These are phyloP conservation scores for Spinus olivaceus DNA, from an alignment of 2,797 vertebrate genomes.

Conservation along the genomic window DNA sequence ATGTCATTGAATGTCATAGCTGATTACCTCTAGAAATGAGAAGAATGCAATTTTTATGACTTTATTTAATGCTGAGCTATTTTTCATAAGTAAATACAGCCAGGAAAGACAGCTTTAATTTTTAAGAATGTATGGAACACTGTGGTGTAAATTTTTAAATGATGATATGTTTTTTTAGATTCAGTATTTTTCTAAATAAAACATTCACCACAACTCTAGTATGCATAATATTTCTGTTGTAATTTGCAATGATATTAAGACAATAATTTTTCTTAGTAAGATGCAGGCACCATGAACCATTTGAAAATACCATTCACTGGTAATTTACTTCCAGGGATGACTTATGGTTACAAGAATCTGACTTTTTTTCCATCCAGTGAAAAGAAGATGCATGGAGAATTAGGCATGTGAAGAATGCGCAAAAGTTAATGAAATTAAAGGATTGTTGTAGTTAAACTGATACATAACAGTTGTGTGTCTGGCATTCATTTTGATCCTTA, in stretches of 20 bases:
- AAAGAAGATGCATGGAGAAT: not conserved
- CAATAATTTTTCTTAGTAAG: slow-evolving; percentile 28
- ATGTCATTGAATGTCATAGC: slow-evolving; percentile 69
- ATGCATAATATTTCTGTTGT: slow-evolving; percentile 15
- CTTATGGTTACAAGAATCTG: not conserved
- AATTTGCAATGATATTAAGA: slow-evolving; percentile 39
- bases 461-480: not conserved
- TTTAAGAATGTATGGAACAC: slow-evolving; percentile 58
- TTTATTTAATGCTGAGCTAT: slow-evolving; percentile 71
- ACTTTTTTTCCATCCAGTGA: not conserved
- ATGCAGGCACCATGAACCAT: not conserved
- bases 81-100: slow-evolving; percentile 68
- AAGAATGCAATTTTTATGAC: slow-evolving; percentile 74
- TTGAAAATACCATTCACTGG: not conserved
- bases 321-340: not conserved
- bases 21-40: slow-evolving; percentile 74
- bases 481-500: not conserved
- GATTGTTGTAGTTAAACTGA: not conserved
- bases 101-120: slow-evolving; percentile 65
- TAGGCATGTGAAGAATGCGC: not conserved
- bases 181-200: slow-evolving; percentile 58
- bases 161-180: slow-evolving; percentile 37
- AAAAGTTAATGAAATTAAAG: not conserved
- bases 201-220: not conserved
- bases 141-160: slow-evolving; percentile 59